Percentiles rank a stretch among this genome's conserved stretches.
phyloP scores from a whole-genome alignment of 2,113 vertebrate species.

The Eretmochelys imbricata region DNA sequence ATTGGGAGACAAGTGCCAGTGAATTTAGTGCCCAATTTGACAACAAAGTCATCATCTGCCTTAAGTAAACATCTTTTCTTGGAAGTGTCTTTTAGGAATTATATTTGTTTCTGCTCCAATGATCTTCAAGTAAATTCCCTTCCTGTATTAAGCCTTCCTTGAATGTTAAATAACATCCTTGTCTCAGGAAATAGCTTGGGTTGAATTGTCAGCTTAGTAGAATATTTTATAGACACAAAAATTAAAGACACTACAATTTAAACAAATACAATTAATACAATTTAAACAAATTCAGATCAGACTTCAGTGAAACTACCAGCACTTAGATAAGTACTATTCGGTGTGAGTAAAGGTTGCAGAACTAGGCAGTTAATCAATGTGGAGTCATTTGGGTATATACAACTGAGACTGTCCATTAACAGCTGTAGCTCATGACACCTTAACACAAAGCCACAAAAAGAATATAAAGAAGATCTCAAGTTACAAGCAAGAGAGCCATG shows the following conservation, averaged over 20 bases:
- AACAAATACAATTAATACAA: background rate
- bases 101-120: background rate
- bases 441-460: background rate
- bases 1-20: fast-evolving
- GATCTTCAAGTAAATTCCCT: background rate
- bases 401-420: background rate
- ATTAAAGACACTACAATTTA: background rate
- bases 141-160: background rate
- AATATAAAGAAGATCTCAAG: fast-evolving
- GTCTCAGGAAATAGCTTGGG: background rate
- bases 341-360: background rate
- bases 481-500: background rate
- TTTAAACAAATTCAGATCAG: background rate
- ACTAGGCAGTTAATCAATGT: background rate
- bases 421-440: background rate
- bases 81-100: background rate
- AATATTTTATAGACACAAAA: background rate
- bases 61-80: background rate
- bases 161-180: background rate
- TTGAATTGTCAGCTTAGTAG: background rate
- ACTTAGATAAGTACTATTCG: fast-evolving
- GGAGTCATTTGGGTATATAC: background rate
- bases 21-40: fast-evolving
- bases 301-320: fast-evolving
- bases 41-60: background rate